Base-by-base conservation (phyloP, 2,113 vertebrate species). In the Leptocoma aspasia region DNA sequence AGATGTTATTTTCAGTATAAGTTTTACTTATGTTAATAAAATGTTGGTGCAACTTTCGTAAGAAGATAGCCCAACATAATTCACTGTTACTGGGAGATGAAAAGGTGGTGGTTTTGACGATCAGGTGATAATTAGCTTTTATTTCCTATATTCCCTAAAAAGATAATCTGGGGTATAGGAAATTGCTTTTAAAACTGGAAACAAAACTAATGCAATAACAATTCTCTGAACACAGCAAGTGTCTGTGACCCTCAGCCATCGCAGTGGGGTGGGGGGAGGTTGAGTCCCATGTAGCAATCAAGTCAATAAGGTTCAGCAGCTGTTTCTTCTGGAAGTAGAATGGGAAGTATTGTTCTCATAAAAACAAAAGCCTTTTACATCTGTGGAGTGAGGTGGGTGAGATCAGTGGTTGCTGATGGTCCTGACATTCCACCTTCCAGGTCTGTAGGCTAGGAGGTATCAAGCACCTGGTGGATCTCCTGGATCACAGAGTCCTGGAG, bases 401-500 rank as follows among this genome's bases (percentile, higher is more conserved):
- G 33, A 41, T 35, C 22, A 24, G 6, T n/a, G 37, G 33, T 42
- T 52, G 47, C 80, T 96, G 45, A 88, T 66, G 23, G 82, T 88
- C 22, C 71, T 2, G 1, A 30, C 7, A 0, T 94, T 47, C 45
- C 3, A 1, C 30, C 88, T 75, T 57, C 30, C 86, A 99, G 99
- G 99, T 99, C 3, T 99, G 99, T 82, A 98, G 98, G 61, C 97
- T 99, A 7, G 99, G 99, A 57, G 99, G 99, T 33, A 99, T 99
- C 97, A 99, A 99, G 96, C 98, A 99, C 96, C 98, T 99, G 82
- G 99, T 99, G 82, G 99, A 99, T 92, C 98, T 99, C 50, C 92
- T 99, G 79, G 99, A 99, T 95, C 98, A 99, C 97, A 98, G 99
- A 92, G 98, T 98, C 33, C 97, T 99, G 47, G 99, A 99, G 94